Base-by-base conservation (phyloP, 2,797 vertebrate species). In the Catostomus latipinnis region DNA sequence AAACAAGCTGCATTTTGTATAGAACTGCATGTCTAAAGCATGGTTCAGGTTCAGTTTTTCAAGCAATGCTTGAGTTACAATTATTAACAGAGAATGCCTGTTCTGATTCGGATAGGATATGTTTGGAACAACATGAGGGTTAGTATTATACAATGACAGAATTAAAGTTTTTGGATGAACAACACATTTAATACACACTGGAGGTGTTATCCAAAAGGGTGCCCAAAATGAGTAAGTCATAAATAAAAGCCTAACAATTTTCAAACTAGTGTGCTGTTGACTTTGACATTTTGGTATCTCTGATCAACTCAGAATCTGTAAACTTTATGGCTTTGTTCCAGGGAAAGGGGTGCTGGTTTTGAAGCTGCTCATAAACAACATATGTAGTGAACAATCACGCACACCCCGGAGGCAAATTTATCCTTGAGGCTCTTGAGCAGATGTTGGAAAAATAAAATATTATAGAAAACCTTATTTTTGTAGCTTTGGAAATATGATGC, bases 401-500 rank as follows among this genome's bases (percentile, higher is more conserved):
- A 77, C 69, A 82, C 89, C 92, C 90, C 81, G 49, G 86, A 92
- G 91, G 91, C 87, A 86, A 86, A 89, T 90, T 87, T 92, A 92
- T 92, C 92, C 92, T 93, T 92, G 90, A 90, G 82, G 87, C 86
- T 87, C 83, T 65, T 66, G 77, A 89, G 85, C 92, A 93, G 91
- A 93, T 91, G 90, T 89, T 90, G 86, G 85, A 74, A 89, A 18
- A 84, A 87, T 90, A 91, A 85, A 88, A 86, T 63, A 14, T 13
- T 84, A n/a, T 53, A 57, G 74, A 83, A 80, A 78, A 73, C 71
- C 76, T 76, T 86, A 88, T 88, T 34, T 34, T 34, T 88, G 86
- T 52, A 89, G 76, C 85, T 86, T 89, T 85, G 62, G 85, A 91
- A 85, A 78, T 80, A 89, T 86, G 87, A 90, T 88, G 63, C 70